These are phyloP conservation scores for Chelidonichthys spinosus DNA, from an alignment of 2,797 vertebrate species.

Conservation along the genomic window DNA sequence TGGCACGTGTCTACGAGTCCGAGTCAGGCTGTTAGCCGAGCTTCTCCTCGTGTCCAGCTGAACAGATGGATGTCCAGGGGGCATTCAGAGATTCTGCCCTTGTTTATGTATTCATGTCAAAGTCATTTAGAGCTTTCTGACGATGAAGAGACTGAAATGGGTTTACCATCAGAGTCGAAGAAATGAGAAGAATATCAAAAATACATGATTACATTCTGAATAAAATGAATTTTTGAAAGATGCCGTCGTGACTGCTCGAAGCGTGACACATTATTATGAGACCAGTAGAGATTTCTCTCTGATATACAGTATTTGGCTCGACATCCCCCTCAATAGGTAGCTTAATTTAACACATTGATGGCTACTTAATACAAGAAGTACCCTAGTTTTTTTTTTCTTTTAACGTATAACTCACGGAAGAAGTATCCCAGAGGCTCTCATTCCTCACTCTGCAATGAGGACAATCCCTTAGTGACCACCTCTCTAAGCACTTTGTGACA, in stretches of 20 bases:
- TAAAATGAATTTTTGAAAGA: background rate
- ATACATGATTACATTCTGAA: background rate
- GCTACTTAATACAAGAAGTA: constrained; percentile 22
- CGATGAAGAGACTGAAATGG: constrained; percentile 24
- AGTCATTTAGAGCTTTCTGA: constrained; percentile 37
- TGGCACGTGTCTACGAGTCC: constrained; percentile 24
- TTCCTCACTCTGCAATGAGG: constrained; percentile 52
- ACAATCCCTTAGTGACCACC: constrained; percentile 57
- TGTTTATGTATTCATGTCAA: constrained; percentile 47
- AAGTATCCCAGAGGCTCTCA: constrained; percentile 30
- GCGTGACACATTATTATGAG: background rate
- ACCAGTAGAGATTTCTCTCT: background rate
- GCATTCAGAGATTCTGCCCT: constrained; percentile 34
- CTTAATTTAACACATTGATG: constrained; percentile 17
- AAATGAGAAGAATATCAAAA: background rate
- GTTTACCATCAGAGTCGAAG: constrained; percentile 12
- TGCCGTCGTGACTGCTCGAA: background rate
- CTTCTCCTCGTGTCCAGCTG: constrained; percentile 38
- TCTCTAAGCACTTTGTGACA: constrained; percentile 66
- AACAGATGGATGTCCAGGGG: constrained; percentile 33
- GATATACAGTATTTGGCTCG: constrained; percentile 25
- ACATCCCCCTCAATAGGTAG: constrained; percentile 5
- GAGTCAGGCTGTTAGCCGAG: constrained; percentile 37
- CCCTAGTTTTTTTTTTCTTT: constrained; percentile 16
- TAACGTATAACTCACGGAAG: constrained; percentile 43